Percentiles rank a stretch among this genome's conserved stretches.
phyloP scores from a whole-genome alignment of 2,797 vertebrate genomes.

The Amblyopsis hoosieri region DNA sequence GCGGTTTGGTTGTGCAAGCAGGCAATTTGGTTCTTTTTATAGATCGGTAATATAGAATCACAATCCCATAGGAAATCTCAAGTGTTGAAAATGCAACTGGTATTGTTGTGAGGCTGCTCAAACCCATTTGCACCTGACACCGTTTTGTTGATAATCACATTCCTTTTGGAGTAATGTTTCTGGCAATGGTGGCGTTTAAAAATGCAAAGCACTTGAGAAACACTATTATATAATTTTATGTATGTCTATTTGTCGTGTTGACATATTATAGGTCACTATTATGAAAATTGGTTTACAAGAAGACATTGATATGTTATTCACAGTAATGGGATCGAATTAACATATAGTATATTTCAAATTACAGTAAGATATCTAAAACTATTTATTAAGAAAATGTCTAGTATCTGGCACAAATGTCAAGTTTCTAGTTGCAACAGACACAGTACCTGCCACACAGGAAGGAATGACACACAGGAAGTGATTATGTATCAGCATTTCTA shows the following conservation, averaged over 20 bases:
- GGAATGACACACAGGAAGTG: neutral
- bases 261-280: constrained; percentile 58
- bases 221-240: constrained; percentile 46
- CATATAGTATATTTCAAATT: constrained; percentile 39
- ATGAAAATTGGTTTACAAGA: constrained; percentile 54
- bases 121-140: constrained; percentile 77
- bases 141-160: constrained; percentile 70
- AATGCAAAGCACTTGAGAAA: constrained; percentile 56
- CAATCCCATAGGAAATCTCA: constrained; percentile 68
- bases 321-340: constrained; percentile 64
- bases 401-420: constrained; percentile 31
- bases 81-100: constrained; percentile 68
- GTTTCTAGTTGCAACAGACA: constrained; percentile 6
- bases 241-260: constrained; percentile 29
- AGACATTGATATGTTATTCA: constrained; percentile 43
- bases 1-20: constrained; percentile 58
- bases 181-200: constrained; percentile 37
- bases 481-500: neutral
- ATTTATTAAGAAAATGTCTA: constrained; percentile 38
- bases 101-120: constrained; percentile 70
- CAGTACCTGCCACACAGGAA: constrained; percentile 12
- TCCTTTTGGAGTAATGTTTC: constrained; percentile 50
- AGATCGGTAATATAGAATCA: constrained; percentile 70
- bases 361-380: constrained; percentile 33
- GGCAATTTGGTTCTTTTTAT: constrained; percentile 78